Evolutionary conservation across 2,888 invertebrate genomes (phyloP).

Genomic region (Strigamia maritima): DNA sequence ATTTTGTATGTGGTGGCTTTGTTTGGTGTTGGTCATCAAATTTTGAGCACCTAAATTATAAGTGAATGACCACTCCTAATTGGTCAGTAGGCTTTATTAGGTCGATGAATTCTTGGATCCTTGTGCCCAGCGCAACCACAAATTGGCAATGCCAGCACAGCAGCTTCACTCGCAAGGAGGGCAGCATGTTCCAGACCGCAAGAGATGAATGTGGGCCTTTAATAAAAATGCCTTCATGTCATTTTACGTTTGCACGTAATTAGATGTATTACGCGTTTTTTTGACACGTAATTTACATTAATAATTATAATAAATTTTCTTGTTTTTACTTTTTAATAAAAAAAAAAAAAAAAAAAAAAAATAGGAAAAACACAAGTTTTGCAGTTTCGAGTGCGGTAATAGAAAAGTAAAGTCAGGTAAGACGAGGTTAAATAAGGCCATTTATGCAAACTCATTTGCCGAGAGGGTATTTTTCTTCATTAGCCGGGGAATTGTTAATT

Average conservation of each 20-base stretch:
- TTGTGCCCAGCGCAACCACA: neutral
- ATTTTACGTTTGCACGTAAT: neutral
- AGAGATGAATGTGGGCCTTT: neutral
- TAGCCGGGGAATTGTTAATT: neutral
- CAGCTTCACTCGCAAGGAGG: neutral
- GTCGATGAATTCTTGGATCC: neutral
- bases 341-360: no score
- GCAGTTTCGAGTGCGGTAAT: neutral
- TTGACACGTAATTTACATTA: no score
- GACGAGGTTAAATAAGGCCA: neutral
- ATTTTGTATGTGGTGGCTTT: neutral
- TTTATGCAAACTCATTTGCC: neutral
- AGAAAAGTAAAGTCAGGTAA: neutral
- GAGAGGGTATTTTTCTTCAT: neutral
- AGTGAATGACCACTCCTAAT: neutral
- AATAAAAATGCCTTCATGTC: neutral
- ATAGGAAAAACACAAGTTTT: neutral
- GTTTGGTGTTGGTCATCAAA: neutral
- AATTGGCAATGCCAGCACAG: neutral
- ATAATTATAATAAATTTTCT: no score
- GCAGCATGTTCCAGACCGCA: neutral
- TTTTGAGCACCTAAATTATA: neutral
- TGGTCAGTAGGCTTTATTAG: neutral
- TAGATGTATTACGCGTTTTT: neutral
- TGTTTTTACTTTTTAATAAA: neutral